Percentiles rank a stretch among this genome's conserved stretches.
Conservation (phyloP, 2,888 invertebrate genomes). For the Andrena fulva region DNA sequence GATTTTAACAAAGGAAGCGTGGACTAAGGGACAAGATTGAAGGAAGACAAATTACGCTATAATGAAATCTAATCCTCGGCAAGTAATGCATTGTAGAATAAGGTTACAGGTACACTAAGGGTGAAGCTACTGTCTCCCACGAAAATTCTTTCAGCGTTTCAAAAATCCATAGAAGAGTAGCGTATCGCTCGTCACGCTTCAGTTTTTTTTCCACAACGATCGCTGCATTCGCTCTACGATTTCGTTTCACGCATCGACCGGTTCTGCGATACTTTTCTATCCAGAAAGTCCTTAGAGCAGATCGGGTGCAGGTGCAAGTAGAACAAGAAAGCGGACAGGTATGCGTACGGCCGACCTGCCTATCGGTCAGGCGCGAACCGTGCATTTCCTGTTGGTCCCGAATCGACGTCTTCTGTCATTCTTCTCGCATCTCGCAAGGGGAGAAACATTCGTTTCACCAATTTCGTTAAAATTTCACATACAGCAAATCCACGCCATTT, state of each 20-base stretch:
- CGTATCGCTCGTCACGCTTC: neutral
- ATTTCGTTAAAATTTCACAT: no score
- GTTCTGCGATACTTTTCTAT: constrained; percentile 66
- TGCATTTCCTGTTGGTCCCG: constrained; percentile 51
- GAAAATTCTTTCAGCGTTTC: neutral
- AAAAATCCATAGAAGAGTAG: constrained; percentile 19
- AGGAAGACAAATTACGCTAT: no score
- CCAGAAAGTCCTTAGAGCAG: constrained; percentile 63
- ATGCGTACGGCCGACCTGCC: constrained; percentile 59
- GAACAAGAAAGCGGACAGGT: constrained; percentile 72
- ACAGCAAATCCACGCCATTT: no score
- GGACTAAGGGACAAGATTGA: no score
- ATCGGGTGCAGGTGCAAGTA: constrained; percentile 70
- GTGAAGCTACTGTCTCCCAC: neutral
- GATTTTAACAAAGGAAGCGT: no score
- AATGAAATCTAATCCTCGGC: no score
- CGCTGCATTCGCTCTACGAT: constrained; percentile 35
- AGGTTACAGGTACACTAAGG: neutral
- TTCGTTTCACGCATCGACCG: constrained; percentile 61
- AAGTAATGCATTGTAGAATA: no score
- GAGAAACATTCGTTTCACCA: no score
- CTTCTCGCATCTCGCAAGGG: no score
- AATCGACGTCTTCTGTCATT: constrained; percentile 42
- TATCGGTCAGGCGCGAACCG: constrained; percentile 56
- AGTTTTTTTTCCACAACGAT: constrained; percentile 18